These are phyloP conservation scores for Rhinogobius similis DNA, from an alignment of 2,113 vertebrate genomes.

Conservation along the genomic window DNA sequence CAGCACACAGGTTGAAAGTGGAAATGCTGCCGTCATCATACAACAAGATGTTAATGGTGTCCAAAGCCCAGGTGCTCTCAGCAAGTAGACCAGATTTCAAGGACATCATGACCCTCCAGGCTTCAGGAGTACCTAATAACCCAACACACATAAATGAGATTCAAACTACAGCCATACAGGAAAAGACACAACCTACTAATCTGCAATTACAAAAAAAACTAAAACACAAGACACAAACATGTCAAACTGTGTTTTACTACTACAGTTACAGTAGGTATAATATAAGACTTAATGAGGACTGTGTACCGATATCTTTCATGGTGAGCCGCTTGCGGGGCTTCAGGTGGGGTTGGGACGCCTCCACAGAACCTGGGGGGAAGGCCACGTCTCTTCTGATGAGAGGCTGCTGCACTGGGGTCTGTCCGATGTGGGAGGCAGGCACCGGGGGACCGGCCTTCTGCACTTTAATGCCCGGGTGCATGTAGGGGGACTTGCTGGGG, in stretches of 20 bases:
- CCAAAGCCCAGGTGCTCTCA: conserved; percentile 98
- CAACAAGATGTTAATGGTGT: conserved; percentile 97
- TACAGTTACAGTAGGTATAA: neutral
- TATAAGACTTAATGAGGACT: neutral
- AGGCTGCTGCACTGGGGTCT: conserved; percentile 88
- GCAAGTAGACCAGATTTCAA: conserved; percentile 96
- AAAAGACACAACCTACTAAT: too few species aligned
- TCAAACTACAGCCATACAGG: neutral
- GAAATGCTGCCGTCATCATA: conserved; percentile 98
- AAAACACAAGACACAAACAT: too few species aligned
- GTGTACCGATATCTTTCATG: conserved; percentile 92
- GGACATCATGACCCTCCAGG: conserved; percentile 99
- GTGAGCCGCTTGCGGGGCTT: conserved; percentile 92
- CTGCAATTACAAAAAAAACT: too few species aligned
- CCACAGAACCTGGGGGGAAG: conserved; percentile 94
- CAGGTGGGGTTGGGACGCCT: conserved; percentile 91
- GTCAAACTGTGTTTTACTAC: neutral
- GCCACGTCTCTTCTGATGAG: conserved; percentile 92
- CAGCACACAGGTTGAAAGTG: conserved; percentile 96
- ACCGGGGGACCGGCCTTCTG: conserved; percentile 96
- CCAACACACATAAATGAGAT: neutral
- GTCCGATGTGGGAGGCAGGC: conserved; percentile 91
- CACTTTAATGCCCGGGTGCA: conserved; percentile 95
- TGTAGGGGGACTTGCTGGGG: conserved; percentile 94
- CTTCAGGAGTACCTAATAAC: conserved; percentile 91